Evolutionary conservation across 2,797 vertebrate species (phyloP).

Genomic region (Xerus rutilus): DNA sequence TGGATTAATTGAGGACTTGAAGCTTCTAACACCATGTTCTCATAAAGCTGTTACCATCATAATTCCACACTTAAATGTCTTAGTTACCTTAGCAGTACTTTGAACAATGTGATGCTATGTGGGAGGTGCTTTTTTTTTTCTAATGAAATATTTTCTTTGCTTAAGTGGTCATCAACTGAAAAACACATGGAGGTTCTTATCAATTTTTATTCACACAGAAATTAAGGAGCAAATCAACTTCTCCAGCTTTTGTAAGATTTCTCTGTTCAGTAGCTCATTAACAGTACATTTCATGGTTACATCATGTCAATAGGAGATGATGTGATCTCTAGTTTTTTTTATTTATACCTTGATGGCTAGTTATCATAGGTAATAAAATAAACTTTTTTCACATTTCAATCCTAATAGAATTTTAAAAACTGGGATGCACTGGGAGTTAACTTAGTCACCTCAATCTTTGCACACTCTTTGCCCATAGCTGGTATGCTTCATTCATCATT

Average conservation of each 20-base stretch:
- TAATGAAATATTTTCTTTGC: constrained; percentile 49
- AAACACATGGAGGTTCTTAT: background rate
- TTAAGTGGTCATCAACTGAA: constrained; percentile 11
- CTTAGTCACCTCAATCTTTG: background rate
- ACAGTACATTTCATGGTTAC: background rate
- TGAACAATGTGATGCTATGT: constrained; percentile 36
- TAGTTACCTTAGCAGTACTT: constrained; percentile 28
- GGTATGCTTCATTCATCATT: background rate
- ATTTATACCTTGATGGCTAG: background rate
- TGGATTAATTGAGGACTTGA: constrained; percentile 7
- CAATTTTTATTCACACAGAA: background rate
- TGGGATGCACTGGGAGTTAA: background rate
- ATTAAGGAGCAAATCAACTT: background rate
- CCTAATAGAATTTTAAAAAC: constrained; percentile 9
- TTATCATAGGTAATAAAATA: background rate
- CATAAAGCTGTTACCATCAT: background rate
- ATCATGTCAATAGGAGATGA: background rate
- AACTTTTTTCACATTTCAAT: background rate
- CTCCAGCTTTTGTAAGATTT: background rate
- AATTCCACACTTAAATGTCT: constrained; percentile 15
- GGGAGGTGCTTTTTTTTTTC: background rate
- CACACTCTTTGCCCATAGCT: background rate
- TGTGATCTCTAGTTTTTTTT: background rate
- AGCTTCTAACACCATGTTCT: background rate
- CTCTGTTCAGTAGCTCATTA: background rate